Conservation (phyloP, 2,113 vertebrate genomes). For the Pollimyrus isidori region DNA sequence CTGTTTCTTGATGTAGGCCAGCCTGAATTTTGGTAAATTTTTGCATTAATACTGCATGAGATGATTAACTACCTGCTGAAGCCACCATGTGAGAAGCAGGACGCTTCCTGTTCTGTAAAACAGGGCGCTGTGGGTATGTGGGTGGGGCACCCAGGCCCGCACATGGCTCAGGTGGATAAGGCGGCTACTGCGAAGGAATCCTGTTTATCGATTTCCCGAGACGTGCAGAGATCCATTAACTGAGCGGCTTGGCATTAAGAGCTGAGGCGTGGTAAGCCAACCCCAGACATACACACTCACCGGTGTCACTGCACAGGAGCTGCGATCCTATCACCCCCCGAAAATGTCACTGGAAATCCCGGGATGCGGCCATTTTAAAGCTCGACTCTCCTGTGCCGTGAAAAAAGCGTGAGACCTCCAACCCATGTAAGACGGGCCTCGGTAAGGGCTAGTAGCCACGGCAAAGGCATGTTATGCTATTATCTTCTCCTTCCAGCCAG, state of each 20-base stretch:
- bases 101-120: not conserved
- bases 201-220: not conserved
- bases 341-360: not conserved
- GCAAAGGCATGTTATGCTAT: not conserved
- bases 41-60: not conserved
- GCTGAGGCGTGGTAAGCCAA: not conserved
- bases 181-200: not conserved
- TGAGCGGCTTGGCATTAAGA: not conserved
- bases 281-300: not conserved
- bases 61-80: not conserved
- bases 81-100: not conserved
- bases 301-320: not conserved
- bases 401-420: not conserved
- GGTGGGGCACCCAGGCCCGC: not conserved
- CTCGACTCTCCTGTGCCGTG: not conserved
- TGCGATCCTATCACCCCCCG: not conserved
- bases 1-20: not conserved
- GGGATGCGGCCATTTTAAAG: not conserved
- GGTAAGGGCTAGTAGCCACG: not conserved
- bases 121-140: not conserved
- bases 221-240: not conserved
- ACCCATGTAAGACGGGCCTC: not conserved
- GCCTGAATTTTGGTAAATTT: not conserved
- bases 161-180: not conserved
- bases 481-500: not conserved